These are phyloP conservation scores for Anguilla marmorata DNA, from an alignment of 2,797 vertebrate genomes.

Conservation along the genomic window DNA sequence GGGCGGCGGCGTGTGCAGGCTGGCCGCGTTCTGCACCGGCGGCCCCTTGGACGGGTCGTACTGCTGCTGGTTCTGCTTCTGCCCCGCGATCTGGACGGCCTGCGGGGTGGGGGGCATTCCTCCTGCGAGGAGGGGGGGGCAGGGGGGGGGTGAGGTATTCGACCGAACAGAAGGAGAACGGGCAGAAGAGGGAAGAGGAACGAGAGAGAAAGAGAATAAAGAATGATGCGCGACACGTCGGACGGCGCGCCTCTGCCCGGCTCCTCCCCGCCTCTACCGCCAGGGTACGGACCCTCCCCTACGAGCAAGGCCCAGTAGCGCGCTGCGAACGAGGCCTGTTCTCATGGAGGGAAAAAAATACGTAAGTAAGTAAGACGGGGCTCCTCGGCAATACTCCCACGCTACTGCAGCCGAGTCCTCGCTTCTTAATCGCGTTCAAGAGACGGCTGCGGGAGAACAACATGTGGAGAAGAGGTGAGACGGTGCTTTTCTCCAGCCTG, in stretches of 20 bases:
- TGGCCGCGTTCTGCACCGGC: conserved; percentile 88
- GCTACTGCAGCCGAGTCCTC: conserved; percentile 16
- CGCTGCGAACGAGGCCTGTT: not conserved
- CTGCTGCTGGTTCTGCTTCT: conserved; percentile 83
- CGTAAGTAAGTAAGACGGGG: not conserved
- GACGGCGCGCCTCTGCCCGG: not conserved
- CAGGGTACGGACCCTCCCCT: not conserved
- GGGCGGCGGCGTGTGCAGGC: conserved; percentile 85
- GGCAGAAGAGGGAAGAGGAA: not conserved
- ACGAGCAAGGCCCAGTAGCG: not conserved
- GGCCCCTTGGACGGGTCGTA: conserved; percentile 92
- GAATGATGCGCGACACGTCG: not conserved
- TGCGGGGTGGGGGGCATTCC: conserved; percentile 81
- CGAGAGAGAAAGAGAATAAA: conserved; percentile 3
- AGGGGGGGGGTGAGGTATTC: conserved; percentile 36
- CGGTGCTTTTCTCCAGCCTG: not conserved
- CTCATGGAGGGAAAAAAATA: not conserved
- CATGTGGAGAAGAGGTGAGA: not conserved
- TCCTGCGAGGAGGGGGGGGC: conserved; percentile 69
- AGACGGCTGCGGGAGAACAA: conserved; percentile 5
- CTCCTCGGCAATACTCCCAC: not conserved
- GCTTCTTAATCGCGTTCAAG: not conserved
- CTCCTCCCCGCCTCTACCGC: not conserved
- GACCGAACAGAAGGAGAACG: not conserved
- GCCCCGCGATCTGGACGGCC: conserved; percentile 75